A percentile compares a stretch with the other conserved stretches of the same genome.
phyloP scores from a whole-genome alignment of 2,797 vertebrate species.

The Smutsia gigantea region DNA sequence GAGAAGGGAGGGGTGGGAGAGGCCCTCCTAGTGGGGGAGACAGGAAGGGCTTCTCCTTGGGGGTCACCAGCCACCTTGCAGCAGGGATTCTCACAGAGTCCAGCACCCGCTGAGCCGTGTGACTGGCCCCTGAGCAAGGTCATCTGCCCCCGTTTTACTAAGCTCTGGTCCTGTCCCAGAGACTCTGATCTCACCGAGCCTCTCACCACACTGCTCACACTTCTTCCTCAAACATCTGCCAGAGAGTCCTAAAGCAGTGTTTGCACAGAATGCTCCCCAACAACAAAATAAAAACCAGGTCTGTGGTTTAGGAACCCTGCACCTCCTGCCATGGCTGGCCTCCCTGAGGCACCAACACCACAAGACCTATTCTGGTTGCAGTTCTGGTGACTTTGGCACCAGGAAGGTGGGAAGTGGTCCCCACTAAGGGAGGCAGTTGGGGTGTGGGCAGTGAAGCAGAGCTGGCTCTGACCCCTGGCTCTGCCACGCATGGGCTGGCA shows the following conservation, averaged over 20 bases:
- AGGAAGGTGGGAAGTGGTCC: not conserved
- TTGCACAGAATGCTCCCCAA: not conserved
- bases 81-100: not conserved
- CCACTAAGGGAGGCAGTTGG: not conserved
- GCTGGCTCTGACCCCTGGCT: not conserved
- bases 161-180: rapidly evolving
- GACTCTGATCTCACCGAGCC: rapidly evolving
- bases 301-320: not conserved
- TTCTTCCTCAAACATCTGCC: not conserved
- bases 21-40: no score
- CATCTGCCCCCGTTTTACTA: rapidly evolving
- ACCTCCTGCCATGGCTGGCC: not conserved
- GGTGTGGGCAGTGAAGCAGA: not conserved
- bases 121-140: not conserved
- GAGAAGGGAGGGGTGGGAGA: not conserved
- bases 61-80: rapidly evolving
- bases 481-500: not conserved
- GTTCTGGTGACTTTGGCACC: not conserved
- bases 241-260: not conserved
- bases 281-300: not conserved
- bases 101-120: rapidly evolving
- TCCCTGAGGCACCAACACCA: not conserved
- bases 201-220: no score
- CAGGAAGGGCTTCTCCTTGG: not conserved
- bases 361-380: not conserved